Conservation (phyloP, 2,888 invertebrate species). For the Drosophila siamana region DNA sequence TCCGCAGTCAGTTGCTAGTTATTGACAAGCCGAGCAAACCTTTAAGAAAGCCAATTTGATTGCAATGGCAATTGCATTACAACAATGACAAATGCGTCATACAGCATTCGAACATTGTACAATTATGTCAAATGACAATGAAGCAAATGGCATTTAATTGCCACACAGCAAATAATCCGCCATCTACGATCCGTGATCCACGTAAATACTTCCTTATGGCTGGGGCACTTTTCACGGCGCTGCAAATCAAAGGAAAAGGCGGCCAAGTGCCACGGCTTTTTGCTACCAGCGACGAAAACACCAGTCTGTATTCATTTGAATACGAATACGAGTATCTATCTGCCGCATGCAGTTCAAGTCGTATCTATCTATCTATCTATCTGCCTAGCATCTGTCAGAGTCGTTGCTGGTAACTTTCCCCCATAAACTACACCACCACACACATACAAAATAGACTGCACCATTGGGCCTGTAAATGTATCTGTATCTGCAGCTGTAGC, state of each 20-base stretch:
- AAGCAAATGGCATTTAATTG: slow-evolving; percentile 63
- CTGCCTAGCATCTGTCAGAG: slow-evolving; percentile 78
- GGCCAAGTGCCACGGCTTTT: slow-evolving; percentile 64
- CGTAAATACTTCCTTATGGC: slow-evolving; percentile 35
- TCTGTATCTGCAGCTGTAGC: slow-evolving; percentile 25
- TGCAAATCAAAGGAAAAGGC: slow-evolving; percentile 75
- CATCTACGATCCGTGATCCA: slow-evolving; percentile 31
- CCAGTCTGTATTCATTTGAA: slow-evolving; percentile 76
- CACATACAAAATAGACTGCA: slow-evolving; percentile 64
- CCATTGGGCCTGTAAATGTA: slow-evolving; percentile 41
- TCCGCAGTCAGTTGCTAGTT: slow-evolving; percentile 11
- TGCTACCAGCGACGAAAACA: slow-evolving; percentile 28
- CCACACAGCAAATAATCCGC: slow-evolving; percentile 26
- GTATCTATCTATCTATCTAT: slow-evolving; percentile 57
- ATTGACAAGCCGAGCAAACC: slow-evolving; percentile 41
- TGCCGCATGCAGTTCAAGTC: slow-evolving; percentile 53
- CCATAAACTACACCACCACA: slow-evolving; percentile 68
- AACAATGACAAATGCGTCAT: slow-evolving; percentile 55
- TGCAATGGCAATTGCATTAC: slow-evolving; percentile 21
- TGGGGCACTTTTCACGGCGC: slow-evolving; percentile 58
- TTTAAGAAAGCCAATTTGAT: slow-evolving; percentile 35
- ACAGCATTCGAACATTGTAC: slow-evolving; percentile 47
- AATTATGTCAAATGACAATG: slow-evolving; percentile 53
- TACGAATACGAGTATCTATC: slow-evolving; percentile 42
- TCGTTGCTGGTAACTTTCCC: slow-evolving; percentile 76